Evolutionary conservation across 2,113 vertebrate genomes (phyloP).

Genomic region (Vombatus ursinus): DNA sequence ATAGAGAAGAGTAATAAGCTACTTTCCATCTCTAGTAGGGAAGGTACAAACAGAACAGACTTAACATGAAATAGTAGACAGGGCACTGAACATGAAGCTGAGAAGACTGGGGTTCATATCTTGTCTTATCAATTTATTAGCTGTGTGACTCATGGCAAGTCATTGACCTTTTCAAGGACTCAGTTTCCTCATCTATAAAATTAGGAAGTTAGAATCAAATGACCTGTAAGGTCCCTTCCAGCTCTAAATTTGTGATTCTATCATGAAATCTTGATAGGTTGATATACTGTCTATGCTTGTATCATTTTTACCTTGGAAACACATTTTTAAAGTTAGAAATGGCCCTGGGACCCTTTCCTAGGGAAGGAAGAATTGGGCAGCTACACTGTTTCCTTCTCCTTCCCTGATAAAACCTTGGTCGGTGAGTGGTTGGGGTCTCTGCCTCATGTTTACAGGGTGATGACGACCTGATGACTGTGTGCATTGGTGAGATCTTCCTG

Average conservation of each 20-base stretch:
- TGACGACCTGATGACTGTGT: slow-evolving; percentile 90
- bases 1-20: not conserved
- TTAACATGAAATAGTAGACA: not conserved
- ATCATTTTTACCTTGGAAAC: not conserved
- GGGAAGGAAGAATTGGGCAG: not conserved
- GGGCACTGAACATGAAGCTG: not conserved
- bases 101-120: not conserved
- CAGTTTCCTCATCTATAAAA: not conserved
- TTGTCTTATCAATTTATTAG: not conserved
- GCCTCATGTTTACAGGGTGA: slow-evolving; percentile 85
- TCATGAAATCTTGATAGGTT: not conserved
- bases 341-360: not conserved
- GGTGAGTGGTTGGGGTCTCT: not conserved
- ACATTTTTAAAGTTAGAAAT: not conserved
- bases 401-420: not conserved
- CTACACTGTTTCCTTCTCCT: not conserved
- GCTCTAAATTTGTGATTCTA: not conserved
- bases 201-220: not conserved
- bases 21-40: not conserved
- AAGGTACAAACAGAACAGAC: not conserved
- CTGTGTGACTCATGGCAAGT: not conserved
- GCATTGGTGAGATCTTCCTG: slow-evolving; percentile 94
- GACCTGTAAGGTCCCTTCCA: not conserved
- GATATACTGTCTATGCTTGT: not conserved
- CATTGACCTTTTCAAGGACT: not conserved